Evolutionary conservation across 2,888 invertebrate genomes (phyloP).

Genomic region (Drosophila neoperkinsi): DNA sequence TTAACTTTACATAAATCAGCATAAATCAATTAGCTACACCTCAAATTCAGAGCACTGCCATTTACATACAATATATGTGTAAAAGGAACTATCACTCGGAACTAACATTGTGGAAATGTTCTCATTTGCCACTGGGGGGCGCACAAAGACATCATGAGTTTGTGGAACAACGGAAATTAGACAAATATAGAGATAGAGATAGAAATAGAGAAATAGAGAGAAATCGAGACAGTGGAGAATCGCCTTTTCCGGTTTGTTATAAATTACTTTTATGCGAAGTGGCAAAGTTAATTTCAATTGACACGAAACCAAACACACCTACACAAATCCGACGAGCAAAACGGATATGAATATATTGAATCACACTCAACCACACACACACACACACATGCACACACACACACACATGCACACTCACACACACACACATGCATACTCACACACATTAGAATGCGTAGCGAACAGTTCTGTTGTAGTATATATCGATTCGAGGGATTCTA

Average conservation of each 20-base stretch:
- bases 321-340: slow-evolving; percentile 26
- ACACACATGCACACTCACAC: neutral
- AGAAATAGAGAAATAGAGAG: slow-evolving; percentile 39
- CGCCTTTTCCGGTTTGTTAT: slow-evolving; percentile 68
- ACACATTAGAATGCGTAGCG: slow-evolving; percentile 25
- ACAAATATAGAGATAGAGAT: slow-evolving; percentile 71
- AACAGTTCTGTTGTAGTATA: slow-evolving; percentile 43
- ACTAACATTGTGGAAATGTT: slow-evolving; percentile 7
- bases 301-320: slow-evolving; percentile 78
- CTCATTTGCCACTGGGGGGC: slow-evolving; percentile 40
- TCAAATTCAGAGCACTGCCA: slow-evolving; percentile 4
- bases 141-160: slow-evolving; percentile 43
- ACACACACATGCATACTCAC: neutral
- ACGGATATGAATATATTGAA: slow-evolving; percentile 40
- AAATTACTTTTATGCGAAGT: slow-evolving; percentile 80
- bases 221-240: slow-evolving; percentile 48
- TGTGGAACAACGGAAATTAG: slow-evolving; percentile 66
- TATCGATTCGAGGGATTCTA: slow-evolving; percentile 73
- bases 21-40: slow-evolving; percentile 38
- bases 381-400: neutral
- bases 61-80: neutral
- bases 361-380: slow-evolving; percentile 22
- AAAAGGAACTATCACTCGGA: slow-evolving; percentile 7
- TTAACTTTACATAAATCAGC: slow-evolving; percentile 11
- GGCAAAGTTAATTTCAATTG: slow-evolving; percentile 80